Conservation (phyloP, 2,888 invertebrate genomes). For the Balanococcus diminutus region DNA sequence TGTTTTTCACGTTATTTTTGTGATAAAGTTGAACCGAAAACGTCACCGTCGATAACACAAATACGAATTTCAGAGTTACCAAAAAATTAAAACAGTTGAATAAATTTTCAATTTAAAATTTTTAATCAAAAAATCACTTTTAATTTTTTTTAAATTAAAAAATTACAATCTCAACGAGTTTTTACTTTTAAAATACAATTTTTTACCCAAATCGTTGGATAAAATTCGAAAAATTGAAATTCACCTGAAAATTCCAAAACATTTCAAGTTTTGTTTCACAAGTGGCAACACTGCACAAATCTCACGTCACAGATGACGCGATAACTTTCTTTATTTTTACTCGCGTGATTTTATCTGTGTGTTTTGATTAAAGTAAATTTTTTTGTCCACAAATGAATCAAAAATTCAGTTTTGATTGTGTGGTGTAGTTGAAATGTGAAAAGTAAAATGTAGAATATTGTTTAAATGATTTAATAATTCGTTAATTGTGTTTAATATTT, state of each 20-base stretch:
- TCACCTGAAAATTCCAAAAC: not conserved
- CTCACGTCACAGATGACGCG: not conserved
- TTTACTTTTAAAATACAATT: not conserved
- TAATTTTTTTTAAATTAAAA: no score
- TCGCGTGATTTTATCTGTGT: conserved; percentile 22
- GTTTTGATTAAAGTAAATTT: conserved; percentile 21
- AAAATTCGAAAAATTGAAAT: not conserved
- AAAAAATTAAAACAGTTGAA: no score
- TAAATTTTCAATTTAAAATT: no score
- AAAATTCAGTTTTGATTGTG: conserved; percentile 37
- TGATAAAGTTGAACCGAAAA: no score
- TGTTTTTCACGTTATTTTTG: no score
- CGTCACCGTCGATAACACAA: no score
- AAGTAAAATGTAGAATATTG: conserved; percentile 39
- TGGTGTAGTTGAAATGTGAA: conserved; percentile 24
- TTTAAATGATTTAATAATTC: conserved; percentile 20
- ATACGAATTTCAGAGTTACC: no score
- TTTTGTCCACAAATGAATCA: conserved; percentile 32
- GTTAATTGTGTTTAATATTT: not conserved
- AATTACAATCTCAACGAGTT: no score
- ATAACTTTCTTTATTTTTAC: not conserved
- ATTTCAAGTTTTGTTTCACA: not conserved
- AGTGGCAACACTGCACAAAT: not conserved
- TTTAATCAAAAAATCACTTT: no score
- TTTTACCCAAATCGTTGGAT: not conserved